Conservation (phyloP, 1,140 invertebrate genomes). For the Calliphora vicina region DNA sequence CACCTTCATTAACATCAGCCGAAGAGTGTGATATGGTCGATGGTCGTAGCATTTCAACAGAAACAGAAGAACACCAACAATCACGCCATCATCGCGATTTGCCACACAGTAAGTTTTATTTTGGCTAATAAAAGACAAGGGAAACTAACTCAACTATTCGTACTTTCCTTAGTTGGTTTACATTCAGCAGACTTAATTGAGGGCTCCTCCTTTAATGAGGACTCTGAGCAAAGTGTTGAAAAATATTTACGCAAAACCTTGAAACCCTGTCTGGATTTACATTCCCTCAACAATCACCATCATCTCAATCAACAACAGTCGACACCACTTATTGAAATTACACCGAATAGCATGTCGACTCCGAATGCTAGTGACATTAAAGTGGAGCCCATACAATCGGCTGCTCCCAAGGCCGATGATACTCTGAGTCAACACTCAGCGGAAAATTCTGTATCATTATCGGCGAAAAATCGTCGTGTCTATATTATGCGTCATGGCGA, state of each 20-base stretch:
- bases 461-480: constrained; percentile 66
- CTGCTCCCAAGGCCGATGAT: constrained; percentile 51
- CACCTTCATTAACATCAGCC: constrained; percentile 63
- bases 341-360: constrained; percentile 48
- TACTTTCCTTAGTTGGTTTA: constrained; percentile 39
- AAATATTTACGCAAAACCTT: constrained; percentile 57
- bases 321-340: constrained; percentile 56
- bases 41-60: constrained; percentile 62
- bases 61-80: constrained; percentile 50
- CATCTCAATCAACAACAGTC: constrained; percentile 43
- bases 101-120: constrained; percentile 42
- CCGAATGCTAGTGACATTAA: constrained; percentile 43
- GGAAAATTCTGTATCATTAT: constrained; percentile 40
- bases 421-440: constrained; percentile 54
- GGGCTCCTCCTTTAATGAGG: constrained; percentile 54
- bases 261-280: constrained; percentile 55
- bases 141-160: not conserved
- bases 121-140: not conserved
- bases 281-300: constrained; percentile 50
- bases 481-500: constrained; percentile 80
- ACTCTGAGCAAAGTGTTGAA: constrained; percentile 59
- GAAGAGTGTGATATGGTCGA: constrained; percentile 65
- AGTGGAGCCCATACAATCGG: constrained; percentile 50
- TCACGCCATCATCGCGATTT: constrained; percentile 44
- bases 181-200: constrained; percentile 54